phyloP scores from a whole-genome alignment of 2,797 vertebrate genomes.

The Clangula hyemalis region DNA sequence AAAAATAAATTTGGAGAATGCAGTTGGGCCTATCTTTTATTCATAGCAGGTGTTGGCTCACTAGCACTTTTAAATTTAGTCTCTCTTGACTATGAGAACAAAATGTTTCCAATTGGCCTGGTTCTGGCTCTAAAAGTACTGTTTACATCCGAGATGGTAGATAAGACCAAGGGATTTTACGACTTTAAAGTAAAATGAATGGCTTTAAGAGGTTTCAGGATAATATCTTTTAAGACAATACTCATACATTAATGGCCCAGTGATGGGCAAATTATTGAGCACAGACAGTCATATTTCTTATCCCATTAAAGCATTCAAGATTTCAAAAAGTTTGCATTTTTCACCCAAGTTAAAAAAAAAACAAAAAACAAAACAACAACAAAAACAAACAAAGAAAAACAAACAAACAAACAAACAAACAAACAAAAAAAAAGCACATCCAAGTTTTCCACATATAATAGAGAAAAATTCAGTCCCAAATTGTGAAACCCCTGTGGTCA shows the following conservation, averaged over 20 bases:
- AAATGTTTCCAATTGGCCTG: conserved; percentile 19
- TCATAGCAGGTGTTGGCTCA: conserved; percentile 25
- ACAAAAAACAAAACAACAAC: too few species aligned
- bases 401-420: too few species aligned
- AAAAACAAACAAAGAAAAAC: too few species aligned
- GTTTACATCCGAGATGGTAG: neutral
- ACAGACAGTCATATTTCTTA: neutral
- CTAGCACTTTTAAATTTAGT: conserved; percentile 55
- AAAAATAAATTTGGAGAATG: conserved; percentile 29
- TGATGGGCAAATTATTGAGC: neutral
- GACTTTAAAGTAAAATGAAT: neutral
- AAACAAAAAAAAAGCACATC: neutral
- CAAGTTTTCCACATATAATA: neutral
- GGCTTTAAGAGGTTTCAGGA: neutral
- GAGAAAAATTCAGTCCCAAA: neutral
- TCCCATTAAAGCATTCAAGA: neutral
- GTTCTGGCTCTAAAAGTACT: conserved; percentile 12
- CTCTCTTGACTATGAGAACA: neutral
- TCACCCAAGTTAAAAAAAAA: neutral
- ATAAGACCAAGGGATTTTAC: neutral
- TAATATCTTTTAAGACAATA: neutral
- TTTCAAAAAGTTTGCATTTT: neutral
- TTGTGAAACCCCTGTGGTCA: neutral
- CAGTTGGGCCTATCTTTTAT: conserved; percentile 19
- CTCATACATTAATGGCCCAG: neutral